phyloP scores from a whole-genome alignment of 2,113 vertebrate genomes.

The Caloenas nicobarica region DNA sequence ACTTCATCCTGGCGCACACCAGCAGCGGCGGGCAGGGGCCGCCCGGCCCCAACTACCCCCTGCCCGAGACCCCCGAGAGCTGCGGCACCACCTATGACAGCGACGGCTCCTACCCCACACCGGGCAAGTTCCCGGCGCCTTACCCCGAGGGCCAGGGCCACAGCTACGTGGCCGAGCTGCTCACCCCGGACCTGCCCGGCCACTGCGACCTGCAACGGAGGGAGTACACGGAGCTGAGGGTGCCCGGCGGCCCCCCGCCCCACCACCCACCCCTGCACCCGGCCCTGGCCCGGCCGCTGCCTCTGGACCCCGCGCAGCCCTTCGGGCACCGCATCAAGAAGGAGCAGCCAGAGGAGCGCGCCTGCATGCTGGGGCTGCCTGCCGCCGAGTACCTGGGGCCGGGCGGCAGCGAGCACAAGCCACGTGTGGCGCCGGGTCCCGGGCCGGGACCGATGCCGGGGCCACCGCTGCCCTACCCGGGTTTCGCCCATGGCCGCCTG shows the following conservation, averaged over 20 bases:
- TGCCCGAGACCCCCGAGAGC: conserved; percentile 91
- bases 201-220: conserved; percentile 61
- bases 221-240: conserved; percentile 84
- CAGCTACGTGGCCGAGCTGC: conserved; percentile 89
- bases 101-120: conserved; percentile 73
- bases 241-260: conserved; percentile 44
- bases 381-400: conserved; percentile 73
- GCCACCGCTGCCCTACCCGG: conserved; percentile 62
- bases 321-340: conserved; percentile 85
- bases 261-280: conserved; percentile 52
- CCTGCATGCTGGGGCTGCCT: conserved; percentile 81
- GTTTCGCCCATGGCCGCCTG: conserved; percentile 65
- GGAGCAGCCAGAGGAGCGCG: conserved; percentile 77
- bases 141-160: conserved; percentile 74
- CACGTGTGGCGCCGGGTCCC: conserved; percentile 43
- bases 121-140: conserved; percentile 51
- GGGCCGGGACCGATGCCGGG: neutral
- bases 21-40: conserved; percentile 62
- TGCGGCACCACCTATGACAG: conserved; percentile 80
- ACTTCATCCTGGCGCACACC: conserved; percentile 89
- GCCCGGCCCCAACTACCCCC: conserved; percentile 74
- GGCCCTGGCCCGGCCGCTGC: conserved; percentile 16
- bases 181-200: conserved; percentile 74
- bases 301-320: conserved; percentile 48
- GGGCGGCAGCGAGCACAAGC: conserved; percentile 72